Evolutionary conservation across 37 sponge, comb jelly and placozoan species (phyloP).

Genomic region (Ianthella basta): DNA sequence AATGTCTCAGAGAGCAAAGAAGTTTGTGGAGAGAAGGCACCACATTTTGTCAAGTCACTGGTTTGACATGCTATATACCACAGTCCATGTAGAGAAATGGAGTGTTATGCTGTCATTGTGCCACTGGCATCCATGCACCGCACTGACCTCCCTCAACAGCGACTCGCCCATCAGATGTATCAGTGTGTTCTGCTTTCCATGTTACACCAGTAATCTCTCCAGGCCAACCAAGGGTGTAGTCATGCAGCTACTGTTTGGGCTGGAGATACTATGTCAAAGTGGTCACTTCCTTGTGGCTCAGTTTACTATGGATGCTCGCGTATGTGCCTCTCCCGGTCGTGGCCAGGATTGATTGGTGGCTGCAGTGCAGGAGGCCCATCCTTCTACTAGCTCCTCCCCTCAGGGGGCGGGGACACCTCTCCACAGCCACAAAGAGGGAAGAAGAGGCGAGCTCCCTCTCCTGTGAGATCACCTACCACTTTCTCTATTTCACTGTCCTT

Average conservation of each 20-base stretch:
- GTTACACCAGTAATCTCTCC: constrained; percentile 48
- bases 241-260: constrained; percentile 55
- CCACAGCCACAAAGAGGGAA: too few species aligned
- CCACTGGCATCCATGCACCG: constrained; percentile 53
- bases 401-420: too few species aligned
- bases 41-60: constrained; percentile 3
- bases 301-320: constrained; percentile 39
- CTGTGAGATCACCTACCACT: too few species aligned
- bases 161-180: neutral
- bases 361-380: too few species aligned
- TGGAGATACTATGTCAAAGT: constrained; percentile 44
- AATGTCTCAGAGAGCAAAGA: constrained; percentile 11
- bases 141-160: too few species aligned
- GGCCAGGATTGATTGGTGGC: constrained; percentile 36
- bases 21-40: neutral
- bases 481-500: too few species aligned
- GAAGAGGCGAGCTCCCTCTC: too few species aligned
- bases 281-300: neutral
- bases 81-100: neutral
- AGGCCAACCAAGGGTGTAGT: constrained; percentile 17
- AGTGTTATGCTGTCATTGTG: constrained; percentile 43
- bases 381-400: too few species aligned
- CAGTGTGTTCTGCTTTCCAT: constrained; percentile 51
- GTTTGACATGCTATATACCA: neutral
- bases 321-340: constrained; percentile 72